Evolutionary conservation across 2,888 invertebrate species (phyloP), one percentile per base, ranked within the genome.

Genomic region (Mechanitis messenoides): DNA sequence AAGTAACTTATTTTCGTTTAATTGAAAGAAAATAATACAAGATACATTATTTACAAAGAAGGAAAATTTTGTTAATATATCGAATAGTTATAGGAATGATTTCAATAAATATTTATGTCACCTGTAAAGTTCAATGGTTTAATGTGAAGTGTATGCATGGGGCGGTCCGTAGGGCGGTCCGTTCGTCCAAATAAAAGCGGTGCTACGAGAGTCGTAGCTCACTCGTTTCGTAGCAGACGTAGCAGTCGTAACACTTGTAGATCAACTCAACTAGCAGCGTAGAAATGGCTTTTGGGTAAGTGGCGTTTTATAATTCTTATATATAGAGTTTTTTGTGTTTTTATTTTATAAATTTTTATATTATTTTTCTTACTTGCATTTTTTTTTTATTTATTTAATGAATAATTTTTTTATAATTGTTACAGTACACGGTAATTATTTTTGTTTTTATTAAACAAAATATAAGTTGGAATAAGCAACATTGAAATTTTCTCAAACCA

Each of bases 171-270:
- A 73, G 79, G 77, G 77, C 75, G 78, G 73, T 62, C 65, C 65
- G 61, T 70, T 74, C 76, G 72, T 73, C 74, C 77, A 71, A 83
- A 85, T 86, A 83, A 87, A 87, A 77, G 77, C 71, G 66, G 67
- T 67, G 71, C 72, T 72, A 68, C 74, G 70, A 68, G 72, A 66
- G 73, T 73, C 73, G 74, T 65, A 61, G 76, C 75, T 74, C 79
- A 80, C 71, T 70, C 70, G 76, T 73, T 73, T 73, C 65, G 64
- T 63, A 68, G 66, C 68, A 61, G 58, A 60, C 68, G 59, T 62
- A 55, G 63, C 58, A 65, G 64, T 50, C 62, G 64, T 65, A 68
- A 64, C 62, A 64, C 58, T 53, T 65, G 56, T 56, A 59, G 45
- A 73, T 69, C 74, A 50, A 28, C 28, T 31, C 64, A 73, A 62